Base-by-base conservation (phyloP, 2,888 invertebrate genomes). In the Heliconius erato region DNA sequence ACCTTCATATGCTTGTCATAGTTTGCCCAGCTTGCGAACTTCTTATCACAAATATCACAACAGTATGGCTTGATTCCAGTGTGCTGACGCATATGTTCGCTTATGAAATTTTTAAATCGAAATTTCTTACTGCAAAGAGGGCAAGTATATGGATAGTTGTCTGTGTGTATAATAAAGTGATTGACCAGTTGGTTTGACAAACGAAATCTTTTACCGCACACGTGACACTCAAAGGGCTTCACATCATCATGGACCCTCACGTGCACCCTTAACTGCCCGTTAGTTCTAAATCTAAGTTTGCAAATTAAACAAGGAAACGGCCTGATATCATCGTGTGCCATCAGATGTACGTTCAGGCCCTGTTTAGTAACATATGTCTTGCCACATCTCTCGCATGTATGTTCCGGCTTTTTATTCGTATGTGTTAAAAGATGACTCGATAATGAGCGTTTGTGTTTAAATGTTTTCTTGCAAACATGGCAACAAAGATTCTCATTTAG, bases 81-180 rank as follows among this genome's bases (percentile, higher is more conserved):
- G 86, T 98, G 98, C 86, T 97, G 97, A 26, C 97, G 92, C 81
- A 97, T 96, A 89, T 98, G 98, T 26, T 97, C 97, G 87, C 97
- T 97, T 78, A 95, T 82, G 11, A 98, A 97, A 84, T 97, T 97
- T 90, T 98, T 98, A 89, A 97, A 98, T 49, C 98, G 95, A 90
- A 98, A 98, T n/a, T 96, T 96, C 92, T 98, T 98, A 26, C 97
- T 97, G 88, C 98, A 98, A 90, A 97, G 97, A 88, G 97, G 97
- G 86, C 98, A 98, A 5, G 97, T 96, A 44, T 72, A 72, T 7
- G 72, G 72, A 28, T 49, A 44, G 14, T 16, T 49, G 72, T 72
- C 44, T n/a, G 72, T 72, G 26, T 72, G 72, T 40, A 72, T 12
- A 72, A 72, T 49, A 14, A 14, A 44, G 26, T 72, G 72, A 49